Evolutionary conservation across 1,140 invertebrate genomes (phyloP).

Genomic region (Panagrolaimus sp.): DNA sequence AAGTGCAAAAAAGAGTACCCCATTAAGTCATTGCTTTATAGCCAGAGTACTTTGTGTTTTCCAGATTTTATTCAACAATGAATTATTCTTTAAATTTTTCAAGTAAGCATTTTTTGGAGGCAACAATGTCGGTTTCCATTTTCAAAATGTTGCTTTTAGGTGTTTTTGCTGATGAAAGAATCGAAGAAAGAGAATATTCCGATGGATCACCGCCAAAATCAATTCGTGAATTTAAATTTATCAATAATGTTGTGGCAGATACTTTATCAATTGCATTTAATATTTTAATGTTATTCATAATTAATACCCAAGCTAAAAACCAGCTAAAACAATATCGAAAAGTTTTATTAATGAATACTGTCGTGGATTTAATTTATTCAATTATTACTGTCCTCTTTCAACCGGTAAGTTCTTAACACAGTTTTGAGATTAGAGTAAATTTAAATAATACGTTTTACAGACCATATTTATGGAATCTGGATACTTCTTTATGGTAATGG

Average conservation of each 20-base stretch:
- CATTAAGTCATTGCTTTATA: no score
- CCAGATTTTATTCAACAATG: no score
- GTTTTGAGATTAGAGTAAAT: not conserved
- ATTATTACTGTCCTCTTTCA: not conserved
- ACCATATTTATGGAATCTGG: no score
- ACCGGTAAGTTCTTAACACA: not conserved
- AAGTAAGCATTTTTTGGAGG: no score
- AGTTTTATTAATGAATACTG: not conserved
- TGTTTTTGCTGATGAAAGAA: no score
- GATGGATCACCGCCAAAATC: not conserved
- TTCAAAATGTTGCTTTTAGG: no score
- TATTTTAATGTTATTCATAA: not conserved
- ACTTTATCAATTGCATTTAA: not conserved
- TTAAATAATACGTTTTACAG: no score
- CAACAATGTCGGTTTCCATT: no score
- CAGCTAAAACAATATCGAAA: slow-evolving; percentile 1
- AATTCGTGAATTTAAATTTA: slow-evolving; percentile 1
- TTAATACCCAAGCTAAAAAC: not conserved
- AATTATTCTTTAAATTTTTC: no score
- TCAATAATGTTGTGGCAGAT: slow-evolving; percentile 5
- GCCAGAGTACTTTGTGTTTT: no score
- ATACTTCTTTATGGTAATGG: not conserved
- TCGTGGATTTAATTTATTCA: not conserved
- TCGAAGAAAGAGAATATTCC: no score
- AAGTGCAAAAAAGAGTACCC: no score